Conservation (phyloP, 2,113 vertebrate species). For the Steatornis caripensis region DNA sequence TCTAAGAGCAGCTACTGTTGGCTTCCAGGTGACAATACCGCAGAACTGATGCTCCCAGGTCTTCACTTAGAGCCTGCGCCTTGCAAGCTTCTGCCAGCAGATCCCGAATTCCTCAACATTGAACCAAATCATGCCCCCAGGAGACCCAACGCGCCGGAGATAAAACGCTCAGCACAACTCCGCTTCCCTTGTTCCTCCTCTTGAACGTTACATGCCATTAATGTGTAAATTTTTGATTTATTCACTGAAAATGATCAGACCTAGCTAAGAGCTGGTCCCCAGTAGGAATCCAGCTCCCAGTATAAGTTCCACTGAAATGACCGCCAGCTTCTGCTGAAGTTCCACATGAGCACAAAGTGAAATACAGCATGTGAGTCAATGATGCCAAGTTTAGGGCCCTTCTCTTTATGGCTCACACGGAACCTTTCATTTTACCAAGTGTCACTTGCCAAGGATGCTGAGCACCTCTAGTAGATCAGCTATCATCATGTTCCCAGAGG, state of each 20-base stretch:
- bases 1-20: neutral
- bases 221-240: neutral
- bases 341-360: neutral
- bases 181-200: neutral
- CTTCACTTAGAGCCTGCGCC: neutral
- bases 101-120: neutral
- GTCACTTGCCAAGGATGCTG: neutral
- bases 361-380: accelerated
- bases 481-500: neutral
- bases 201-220: neutral
- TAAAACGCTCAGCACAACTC: neutral
- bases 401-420: neutral
- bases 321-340: neutral
- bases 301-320: neutral
- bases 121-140: neutral
- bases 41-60: neutral
- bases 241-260: neutral
- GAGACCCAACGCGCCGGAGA: neutral
- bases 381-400: neutral
- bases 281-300: neutral
- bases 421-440: neutral
- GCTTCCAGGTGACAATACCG: accelerated
- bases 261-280: neutral
- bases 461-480: neutral
- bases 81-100: neutral